These are phyloP conservation scores for Exocentrus adspersus DNA, from an alignment of 2,888 invertebrate genomes.

Conservation along the genomic window DNA sequence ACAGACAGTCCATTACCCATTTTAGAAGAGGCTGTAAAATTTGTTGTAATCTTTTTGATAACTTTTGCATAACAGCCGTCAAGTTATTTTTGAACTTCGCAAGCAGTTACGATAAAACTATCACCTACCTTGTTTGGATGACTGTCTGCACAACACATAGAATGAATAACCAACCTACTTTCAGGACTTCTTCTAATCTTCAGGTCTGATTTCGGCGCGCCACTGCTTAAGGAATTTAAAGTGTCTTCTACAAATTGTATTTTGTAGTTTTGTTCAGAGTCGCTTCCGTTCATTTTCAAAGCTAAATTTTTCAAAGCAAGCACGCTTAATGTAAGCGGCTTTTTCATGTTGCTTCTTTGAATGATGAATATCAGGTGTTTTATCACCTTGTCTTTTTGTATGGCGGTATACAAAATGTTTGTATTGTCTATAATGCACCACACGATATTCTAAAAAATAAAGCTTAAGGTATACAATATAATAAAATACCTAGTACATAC, in stretches of 20 bases:
- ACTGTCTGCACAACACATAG: conserved; percentile 46
- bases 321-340: conserved; percentile 45
- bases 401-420: conserved; percentile 23
- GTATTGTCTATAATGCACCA: conserved; percentile 33
- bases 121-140: conserved; percentile 44
- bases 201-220: conserved; percentile 30
- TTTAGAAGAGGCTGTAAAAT: conserved; percentile 44
- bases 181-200: conserved; percentile 52
- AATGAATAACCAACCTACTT: conserved; percentile 50
- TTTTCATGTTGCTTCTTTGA: conserved; percentile 50
- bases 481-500: conserved; percentile 7
- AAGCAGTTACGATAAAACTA: no score
- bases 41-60: no score
- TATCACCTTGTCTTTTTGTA: conserved; percentile 37
- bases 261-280: conserved; percentile 38
- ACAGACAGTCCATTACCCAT: conserved; percentile 42
- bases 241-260: conserved; percentile 43
- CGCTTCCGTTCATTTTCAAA: conserved; percentile 35
- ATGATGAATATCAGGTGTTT: conserved; percentile 43
- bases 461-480: no score
- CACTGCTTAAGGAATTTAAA: conserved; percentile 37
- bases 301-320: conserved; percentile 41
- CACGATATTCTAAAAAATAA: conserved; percentile 40
- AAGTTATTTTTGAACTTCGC: no score
- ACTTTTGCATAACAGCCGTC: no score